These are phyloP conservation scores for Coenobita brevimanus DNA, from an alignment of 1,140 invertebrate species.

Conservation along the genomic window DNA sequence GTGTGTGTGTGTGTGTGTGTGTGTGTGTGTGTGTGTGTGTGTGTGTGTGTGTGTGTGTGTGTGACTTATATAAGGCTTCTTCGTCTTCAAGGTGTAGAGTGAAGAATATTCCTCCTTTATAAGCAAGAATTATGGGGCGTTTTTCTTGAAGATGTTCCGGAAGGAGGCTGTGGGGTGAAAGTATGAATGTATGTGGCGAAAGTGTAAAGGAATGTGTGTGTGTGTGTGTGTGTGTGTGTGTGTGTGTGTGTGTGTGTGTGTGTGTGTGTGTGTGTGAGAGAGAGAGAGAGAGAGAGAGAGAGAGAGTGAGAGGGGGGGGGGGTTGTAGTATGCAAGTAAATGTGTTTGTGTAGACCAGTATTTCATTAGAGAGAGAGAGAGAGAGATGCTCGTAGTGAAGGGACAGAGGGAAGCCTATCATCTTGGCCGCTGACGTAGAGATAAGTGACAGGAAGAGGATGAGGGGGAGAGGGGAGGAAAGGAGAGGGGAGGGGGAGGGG, in stretches of 20 bases:
- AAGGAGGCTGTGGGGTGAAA: too few species aligned
- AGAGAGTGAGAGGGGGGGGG: not conserved
- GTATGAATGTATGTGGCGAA: not conserved
- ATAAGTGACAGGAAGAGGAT: not conserved
- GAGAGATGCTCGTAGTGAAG: not conserved
- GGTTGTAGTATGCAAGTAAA: not conserved
- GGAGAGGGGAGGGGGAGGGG: not conserved
- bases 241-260: not conserved
- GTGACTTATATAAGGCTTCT: not conserved
- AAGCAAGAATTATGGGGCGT: too few species aligned
- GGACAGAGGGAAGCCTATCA: too few species aligned
- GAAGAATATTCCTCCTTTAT: too few species aligned
- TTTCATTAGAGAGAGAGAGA: not conserved
- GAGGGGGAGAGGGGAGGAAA: not conserved
- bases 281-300: conserved; percentile 1
- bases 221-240: conserved; percentile 1
- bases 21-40: conserved; percentile 1
- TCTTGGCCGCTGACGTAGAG: too few species aligned
- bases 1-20: not conserved
- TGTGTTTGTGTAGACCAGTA: not conserved
- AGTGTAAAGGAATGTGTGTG: too few species aligned
- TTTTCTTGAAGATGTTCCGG: too few species aligned
- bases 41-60: conserved; percentile 1
- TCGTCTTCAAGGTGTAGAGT: too few species aligned
- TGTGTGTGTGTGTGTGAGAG: conserved; percentile 27